Evolutionary conservation across 92 coral and sea anemone genomes (phyloP), one percentile per base, ranked within the genome.

Genomic region (Metridium senile): DNA sequence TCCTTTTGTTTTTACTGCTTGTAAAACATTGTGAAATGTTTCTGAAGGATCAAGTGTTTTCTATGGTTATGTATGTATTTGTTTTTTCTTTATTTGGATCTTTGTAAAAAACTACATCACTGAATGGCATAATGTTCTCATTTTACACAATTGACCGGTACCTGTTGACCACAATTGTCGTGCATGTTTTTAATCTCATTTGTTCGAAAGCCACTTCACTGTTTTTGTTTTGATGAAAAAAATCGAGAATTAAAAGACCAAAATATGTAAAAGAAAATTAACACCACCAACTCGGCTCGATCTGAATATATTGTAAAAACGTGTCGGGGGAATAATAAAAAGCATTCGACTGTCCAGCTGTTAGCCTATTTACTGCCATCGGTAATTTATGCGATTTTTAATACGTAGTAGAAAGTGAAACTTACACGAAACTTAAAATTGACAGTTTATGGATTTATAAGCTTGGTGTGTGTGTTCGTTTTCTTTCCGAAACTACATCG

Each of bases 121-220:
- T n/a, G 26, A 21, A 63, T 28, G 45, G 9, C 39, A 31, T 21
- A 16, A 28, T 63, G 43, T 63, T 30, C 21, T 63, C 69, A 63
- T 30, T 63, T 63, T 28, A 63, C 45, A 28, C 69, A 63, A 63
- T 63, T 20, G 49, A 63, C 69, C 45, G 69, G 69, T 63, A 63
- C 69, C 69, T 27, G 69, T n/a, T 30, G 45, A 63, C 69, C 45
- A 63, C 27, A 63, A 63, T 63, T 21, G 69, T 28, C 65, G 2
- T 59, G 31, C 26, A 26, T 25, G 25, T 54, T 54, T 54, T 59
- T 59, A 26, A 59, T 26, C 31, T 59, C 32, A 26, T 30, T 54
- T 26, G 3, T 18, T 59, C 66, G 66, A 59, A 59, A 26, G 66
- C 66, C 66, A 22, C 66, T 59, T 59, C 66, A 59, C 16, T n/a